Evolutionary conservation across 2,113 vertebrate genomes (phyloP), one percentile per base, ranked within the genome.

Genomic region (Lanius collurio): DNA sequence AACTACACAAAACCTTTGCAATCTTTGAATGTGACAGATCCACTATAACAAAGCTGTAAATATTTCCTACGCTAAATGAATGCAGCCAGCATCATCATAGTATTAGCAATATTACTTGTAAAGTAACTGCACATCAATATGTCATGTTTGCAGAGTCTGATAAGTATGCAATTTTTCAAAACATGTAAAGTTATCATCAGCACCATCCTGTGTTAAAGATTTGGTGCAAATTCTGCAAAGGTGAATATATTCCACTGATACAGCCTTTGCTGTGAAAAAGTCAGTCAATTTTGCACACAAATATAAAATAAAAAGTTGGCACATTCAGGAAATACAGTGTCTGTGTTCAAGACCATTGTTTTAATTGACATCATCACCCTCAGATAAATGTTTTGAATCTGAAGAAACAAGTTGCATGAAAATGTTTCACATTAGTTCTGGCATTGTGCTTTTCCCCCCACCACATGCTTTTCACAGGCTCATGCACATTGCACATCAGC

Each of bases 191-290:
- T 95, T 97, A 94, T 91, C 81, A 91, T 95, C 97, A 98, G 98
- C 98, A 98, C 98, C 98, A 92, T 93, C 94, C 96, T 75, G 62
- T 94, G 97, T 57, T 95, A 97, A 97, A 97, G 83, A 97, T 49
- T 95, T 87, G 98, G 98, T 98, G 98, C 98, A 97, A 97, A 98
- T 96, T 96, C 97, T 97, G 97, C 97, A 97, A 98, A 98, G 95
- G 96, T 97, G 95, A 98, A 93, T 98, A 97, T 97, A 97, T 98
- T 98, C 96, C 97, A 97, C 95, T 94, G 97, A 97, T 92, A 93
- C 97, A 98, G 96, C 97, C 93, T 97, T 95, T 95, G 94, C 94
- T 97, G 92, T 80, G 95, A 96, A 93, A 96, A 94, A 87, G 8
- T 75, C 93, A 82, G 93, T 90, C 9, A 17, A 89, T 97, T 96